Base-by-base conservation (phyloP, 2,888 invertebrate genomes). In the Zygaena filipendulae region DNA sequence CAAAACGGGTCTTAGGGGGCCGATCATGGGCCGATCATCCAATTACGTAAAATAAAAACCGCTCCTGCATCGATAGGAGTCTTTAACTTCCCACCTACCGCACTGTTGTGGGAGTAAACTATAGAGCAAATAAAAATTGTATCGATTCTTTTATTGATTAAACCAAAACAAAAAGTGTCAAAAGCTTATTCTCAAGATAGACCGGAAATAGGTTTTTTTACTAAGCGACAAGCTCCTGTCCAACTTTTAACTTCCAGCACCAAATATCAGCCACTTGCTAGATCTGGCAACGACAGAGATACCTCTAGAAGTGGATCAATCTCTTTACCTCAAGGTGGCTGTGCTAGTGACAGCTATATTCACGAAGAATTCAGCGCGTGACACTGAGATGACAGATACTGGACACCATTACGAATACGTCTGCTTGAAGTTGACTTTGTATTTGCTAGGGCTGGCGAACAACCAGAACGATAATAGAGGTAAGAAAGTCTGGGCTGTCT, bases 381-480 rank as follows among this genome's bases (percentile, higher is more conserved):
- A 36, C 0, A 30, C 23, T 2, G 42, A 43, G 1, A 49, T 51
- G 4, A 36, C 38, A 0, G 46, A 47, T 4, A 20, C 40, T 1
- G 53, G 39, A 21, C 43, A 47, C 30, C 59, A 64, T 25, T 71
- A 56, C 29, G 59, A 75, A 36, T 67, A 56, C 20, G 69, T 61
- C 2, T 71, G 70, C 13, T 43, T 79, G 30, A 74, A 64, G 26
- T 38, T 79, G 2, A 50, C 67, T n/a, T 28, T 69, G 12, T 57
- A 64, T 39, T 37, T 79, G 11, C 36, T 79, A 31, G 59, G 52
- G 3, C 20, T 71, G 25, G 55, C 68, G 2, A 49, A 49, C 16
- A 57, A 53, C 11, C 57, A 67, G 20, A 60, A 63, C 29, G 71
- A 75, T 44, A 61, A 61, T 29, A 56, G 68, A 58, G 69, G 77